Conservation (phyloP, 2,797 vertebrate species). For the Enteromius paludinosus region DNA sequence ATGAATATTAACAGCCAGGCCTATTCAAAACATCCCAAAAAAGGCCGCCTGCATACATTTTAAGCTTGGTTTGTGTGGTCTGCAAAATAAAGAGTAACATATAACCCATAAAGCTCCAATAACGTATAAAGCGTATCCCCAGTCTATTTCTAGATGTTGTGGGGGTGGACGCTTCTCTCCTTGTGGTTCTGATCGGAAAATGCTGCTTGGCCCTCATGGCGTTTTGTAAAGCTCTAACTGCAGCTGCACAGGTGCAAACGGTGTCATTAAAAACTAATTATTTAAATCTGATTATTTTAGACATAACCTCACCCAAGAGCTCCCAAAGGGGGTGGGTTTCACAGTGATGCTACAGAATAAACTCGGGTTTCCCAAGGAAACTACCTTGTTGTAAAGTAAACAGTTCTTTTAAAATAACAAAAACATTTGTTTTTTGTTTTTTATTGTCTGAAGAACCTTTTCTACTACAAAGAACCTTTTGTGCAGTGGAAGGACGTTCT, state of each 20-base stretch:
- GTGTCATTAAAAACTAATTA: background rate
- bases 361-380: background rate
- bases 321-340: background rate
- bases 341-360: background rate
- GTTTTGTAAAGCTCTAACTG: background rate
- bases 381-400: too few relatives aligned
- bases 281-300: background rate
- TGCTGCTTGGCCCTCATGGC: background rate
- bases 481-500: background rate
- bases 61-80: conserved; percentile 9
- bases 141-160: conserved; percentile 27
- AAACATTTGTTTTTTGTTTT: background rate
- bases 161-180: conserved; percentile 8
- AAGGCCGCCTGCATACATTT: background rate
- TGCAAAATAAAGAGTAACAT: conserved; percentile 9
- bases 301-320: background rate
- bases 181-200: conserved; percentile 10
- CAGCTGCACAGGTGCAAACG: background rate
- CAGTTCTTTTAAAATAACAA: too few relatives aligned
- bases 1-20: background rate
- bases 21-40: background rate
- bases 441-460: background rate
- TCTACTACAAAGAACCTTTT: background rate
- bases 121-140: background rate
- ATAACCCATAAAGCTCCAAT: background rate